Evolutionary conservation across 2,888 invertebrate species (phyloP), one percentile per base, ranked within the genome.

Genomic region (Tinea pellionella): DNA sequence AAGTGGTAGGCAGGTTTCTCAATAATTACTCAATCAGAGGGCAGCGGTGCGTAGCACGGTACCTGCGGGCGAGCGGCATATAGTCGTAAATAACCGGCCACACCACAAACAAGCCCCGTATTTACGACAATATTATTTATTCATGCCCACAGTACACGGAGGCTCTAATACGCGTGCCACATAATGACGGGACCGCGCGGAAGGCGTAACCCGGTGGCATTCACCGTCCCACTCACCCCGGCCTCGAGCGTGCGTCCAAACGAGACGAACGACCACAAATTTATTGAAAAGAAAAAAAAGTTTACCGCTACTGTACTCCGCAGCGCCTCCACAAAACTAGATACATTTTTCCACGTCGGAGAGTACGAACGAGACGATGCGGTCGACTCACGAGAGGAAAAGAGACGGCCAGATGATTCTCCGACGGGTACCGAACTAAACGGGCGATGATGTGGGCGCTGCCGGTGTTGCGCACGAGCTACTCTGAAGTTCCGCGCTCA

Each of bases 151-250:
- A 71, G 75, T 83, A 78, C 80, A 74, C 78, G 71, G 75, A 75
- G 78, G 75, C 80, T 80, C 84, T 84, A 85, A 86, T 78, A 77
- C 83, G 78, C 76, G 75, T 73, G 84, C 84, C 83, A 86, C 84
- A 82, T 86, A 84, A 83, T 81, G 78, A 85, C 77, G 78, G 80
- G 81, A 80, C 3, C 78, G 84, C 75, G 77, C 80, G 84, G 84
- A 84, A 87, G 87, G 89, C 86, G 89, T 89, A 87, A 87, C 86
- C 73, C 87, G 73, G 88, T 83, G 77, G 88, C 85, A 73, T 75
- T 71, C 68, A 76, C 77, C 62, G 74, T 80, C 83, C 77, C 83
- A 70, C 79, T 84, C 80, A 69, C 72, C 71, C 77, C 71, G 37
- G 37, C 37, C 37, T 37, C 37, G 37, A 9, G n/a, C n/a, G 37